Base-by-base conservation (phyloP, 2,888 invertebrate species). In the Hyppa rectilinea region DNA sequence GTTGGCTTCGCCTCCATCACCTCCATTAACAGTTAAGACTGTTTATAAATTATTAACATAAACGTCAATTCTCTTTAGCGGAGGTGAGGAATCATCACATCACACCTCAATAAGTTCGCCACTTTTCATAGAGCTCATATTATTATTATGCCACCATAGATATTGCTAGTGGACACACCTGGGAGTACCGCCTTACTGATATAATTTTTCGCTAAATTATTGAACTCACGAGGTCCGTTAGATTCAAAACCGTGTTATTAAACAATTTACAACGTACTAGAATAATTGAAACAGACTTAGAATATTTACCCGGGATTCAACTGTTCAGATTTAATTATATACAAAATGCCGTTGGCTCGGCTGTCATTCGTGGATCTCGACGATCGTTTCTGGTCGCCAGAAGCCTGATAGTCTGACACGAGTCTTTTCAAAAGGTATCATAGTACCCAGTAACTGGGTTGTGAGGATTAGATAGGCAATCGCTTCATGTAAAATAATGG, bases 251-350 rank as follows among this genome's bases (percentile, higher is more conserved):
- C 3, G 1, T 56, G 36, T 36, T 36, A 5, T 23, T 23, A 36
- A 34, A n/a, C 7, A 17, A 23, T 36, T 9, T 36, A 23, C 23
- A 36, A 17, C 0, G 2, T 23, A 36, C 17, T 23, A 5, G 20
- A 12, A 20, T 38, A 23, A 2, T 10, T 36, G 9, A 36, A 55
- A 34, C 9, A 4, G 7, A 7, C 14, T 23, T 55, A 36, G 1
- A 23, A 55, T 34, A 23, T 36, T 36, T 4, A 23, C 23, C 36
- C 58, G 40, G 34, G 23, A 58, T 58, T 71, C 40, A 17, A 26
- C 52, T 47, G 40, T 62, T 36, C 23, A 12, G 47, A 78, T 70
- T 62, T 17, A n/a, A 71, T 77, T 45, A 10, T 45, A n/a, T n/a
- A n/a, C n/a, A n/a, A n/a, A n/a, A n/a, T n/a, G 9, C 29, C 5